Conservation (phyloP, 2,113 vertebrate genomes). For the Sinocyclocheilus grahami region DNA sequence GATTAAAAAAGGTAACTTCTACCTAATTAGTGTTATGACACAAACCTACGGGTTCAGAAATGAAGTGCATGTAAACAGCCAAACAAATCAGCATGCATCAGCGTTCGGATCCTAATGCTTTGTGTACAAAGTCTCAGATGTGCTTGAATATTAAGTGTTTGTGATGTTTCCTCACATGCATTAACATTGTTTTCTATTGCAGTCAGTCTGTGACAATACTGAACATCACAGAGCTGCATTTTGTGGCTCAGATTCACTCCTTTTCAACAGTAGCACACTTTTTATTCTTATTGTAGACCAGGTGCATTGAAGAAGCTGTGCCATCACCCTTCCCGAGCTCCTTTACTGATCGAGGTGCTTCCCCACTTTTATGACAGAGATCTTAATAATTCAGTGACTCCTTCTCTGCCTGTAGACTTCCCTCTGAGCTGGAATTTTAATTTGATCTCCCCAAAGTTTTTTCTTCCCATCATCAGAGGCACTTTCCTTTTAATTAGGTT, state of each 20-base stretch:
- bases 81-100: too few relatives aligned
- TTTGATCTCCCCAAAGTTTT: conserved; percentile 46
- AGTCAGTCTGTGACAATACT: background rate
- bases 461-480: conserved; percentile 18
- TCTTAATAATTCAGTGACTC: conserved; percentile 58
- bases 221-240: background rate
- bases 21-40: background rate
- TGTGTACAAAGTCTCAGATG: background rate
- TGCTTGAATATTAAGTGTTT: background rate
- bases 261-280: conserved; percentile 19
- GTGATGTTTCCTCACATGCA: background rate
- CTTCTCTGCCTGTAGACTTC: conserved; percentile 45
- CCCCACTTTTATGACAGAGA: conserved; percentile 51
- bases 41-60: background rate
- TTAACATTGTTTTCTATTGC: background rate
- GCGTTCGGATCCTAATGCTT: background rate
- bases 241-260: conserved; percentile 7
- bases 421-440: conserved; percentile 52
- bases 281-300: conserved; percentile 20
- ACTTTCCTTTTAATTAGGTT: conserved; percentile 51
- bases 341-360: conserved; percentile 51
- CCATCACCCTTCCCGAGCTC: conserved; percentile 11
- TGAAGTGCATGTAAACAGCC: background rate
- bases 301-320: conserved; percentile 34
- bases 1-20: background rate